A percentile compares a stretch with the other conserved stretches of the same genome.
These are phyloP conservation scores for Sabatieria punctata DNA, from an alignment of 2,888 invertebrate species.

Conservation along the genomic window DNA sequence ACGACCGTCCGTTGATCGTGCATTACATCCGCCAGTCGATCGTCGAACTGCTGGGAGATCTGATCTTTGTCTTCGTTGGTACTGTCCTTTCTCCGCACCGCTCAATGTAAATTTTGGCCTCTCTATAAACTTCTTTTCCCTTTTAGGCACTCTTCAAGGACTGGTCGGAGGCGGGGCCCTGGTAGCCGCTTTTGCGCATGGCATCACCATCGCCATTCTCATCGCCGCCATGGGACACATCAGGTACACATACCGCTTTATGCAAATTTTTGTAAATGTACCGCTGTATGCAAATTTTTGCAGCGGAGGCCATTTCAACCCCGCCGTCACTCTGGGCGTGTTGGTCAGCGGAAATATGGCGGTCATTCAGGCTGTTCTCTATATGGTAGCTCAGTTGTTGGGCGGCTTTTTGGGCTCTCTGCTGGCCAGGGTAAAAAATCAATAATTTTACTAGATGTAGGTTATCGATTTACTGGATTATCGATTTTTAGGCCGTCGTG, in stretches of 20 bases:
- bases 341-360: constrained; percentile 24
- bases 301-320: constrained; percentile 38
- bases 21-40: background rate
- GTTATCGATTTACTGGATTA: too few species aligned
- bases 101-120: too few species aligned
- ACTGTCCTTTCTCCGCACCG: too few species aligned
- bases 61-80: constrained; percentile 22
- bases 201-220: constrained; percentile 20
- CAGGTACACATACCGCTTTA: constrained; percentile 12
- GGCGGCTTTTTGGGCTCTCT: constrained; percentile 32
- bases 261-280: background rate
- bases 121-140: too few species aligned
- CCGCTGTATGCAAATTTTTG: background rate
- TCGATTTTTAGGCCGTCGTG: too few species aligned
- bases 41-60: constrained; percentile 19
- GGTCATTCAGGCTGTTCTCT: constrained; percentile 22
- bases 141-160: constrained; percentile 6
- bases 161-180: constrained; percentile 13
- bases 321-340: constrained; percentile 34
- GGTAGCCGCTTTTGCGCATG: constrained; percentile 20
- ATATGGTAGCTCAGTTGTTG: constrained; percentile 29
- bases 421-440: constrained; percentile 18
- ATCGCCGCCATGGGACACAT: constrained; percentile 21
- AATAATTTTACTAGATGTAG: too few species aligned
- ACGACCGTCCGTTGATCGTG: too few species aligned